These are phyloP conservation scores for Teleiodes luculella DNA, from an alignment of 2,888 invertebrate species.

Conservation along the genomic window DNA sequence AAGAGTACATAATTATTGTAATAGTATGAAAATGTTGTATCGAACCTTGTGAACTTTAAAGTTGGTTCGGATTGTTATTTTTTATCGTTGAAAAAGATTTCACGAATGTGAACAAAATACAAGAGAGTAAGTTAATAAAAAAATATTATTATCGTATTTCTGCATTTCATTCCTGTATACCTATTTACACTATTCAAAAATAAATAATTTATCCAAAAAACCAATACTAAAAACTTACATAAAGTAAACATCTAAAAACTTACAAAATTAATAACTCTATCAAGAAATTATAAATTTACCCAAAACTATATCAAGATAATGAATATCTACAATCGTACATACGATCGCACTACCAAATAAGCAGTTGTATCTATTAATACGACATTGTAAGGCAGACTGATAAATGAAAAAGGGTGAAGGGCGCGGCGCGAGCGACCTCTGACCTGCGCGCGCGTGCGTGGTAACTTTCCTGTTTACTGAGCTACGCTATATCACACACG, in stretches of 20 bases:
- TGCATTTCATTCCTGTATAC: conserved; percentile 55
- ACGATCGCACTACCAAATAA: conserved; percentile 15
- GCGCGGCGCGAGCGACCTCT: conserved; percentile 28
- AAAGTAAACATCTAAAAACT: background rate
- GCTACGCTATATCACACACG: background rate
- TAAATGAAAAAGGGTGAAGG: conserved; percentile 62
- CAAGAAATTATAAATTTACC: background rate
- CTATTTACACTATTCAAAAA: background rate
- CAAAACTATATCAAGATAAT: background rate
- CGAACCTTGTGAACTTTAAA: conserved; percentile 50
- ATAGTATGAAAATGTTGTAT: conserved; percentile 66
- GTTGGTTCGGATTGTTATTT: conserved; percentile 71
- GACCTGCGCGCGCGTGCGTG: conserved; percentile 53
- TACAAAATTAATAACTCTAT: background rate
- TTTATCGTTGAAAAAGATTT: conserved; percentile 73
- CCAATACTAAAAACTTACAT: background rate
- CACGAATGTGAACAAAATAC: conserved; percentile 59
- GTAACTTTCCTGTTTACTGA: conserved; percentile 67
- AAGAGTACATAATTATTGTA: conserved; percentile 70
- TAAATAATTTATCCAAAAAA: background rate
- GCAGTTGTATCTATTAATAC: conserved; percentile 34
- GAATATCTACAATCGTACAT: background rate
- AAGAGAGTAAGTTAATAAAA: conserved; percentile 71
- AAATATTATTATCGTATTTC: conserved; percentile 58
- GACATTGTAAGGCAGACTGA: conserved; percentile 34